Evolutionary conservation across 2,113 vertebrate species (phyloP).

Genomic region (Colistium nudipinnis): DNA sequence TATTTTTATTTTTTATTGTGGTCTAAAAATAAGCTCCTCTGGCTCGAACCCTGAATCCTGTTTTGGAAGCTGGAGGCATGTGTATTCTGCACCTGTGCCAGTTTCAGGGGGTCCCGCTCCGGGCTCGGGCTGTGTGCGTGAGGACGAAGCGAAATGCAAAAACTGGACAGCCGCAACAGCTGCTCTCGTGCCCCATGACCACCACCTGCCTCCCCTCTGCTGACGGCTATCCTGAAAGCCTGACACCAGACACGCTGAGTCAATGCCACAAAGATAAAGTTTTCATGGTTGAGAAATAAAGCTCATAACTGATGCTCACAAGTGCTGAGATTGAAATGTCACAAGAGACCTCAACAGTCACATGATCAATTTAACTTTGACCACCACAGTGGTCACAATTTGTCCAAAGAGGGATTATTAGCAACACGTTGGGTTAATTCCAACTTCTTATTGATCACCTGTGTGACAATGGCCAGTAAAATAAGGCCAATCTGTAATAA

Average conservation of each 20-base stretch:
- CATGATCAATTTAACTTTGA: too few species aligned
- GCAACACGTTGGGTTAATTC: too few species aligned
- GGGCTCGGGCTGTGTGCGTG: conserved; percentile 5
- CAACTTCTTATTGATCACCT: not conserved
- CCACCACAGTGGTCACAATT: too few species aligned
- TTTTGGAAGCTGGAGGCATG: conserved; percentile 10
- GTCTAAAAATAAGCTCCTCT: not conserved
- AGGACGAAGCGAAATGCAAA: conserved; percentile 44
- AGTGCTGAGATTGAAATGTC: too few species aligned
- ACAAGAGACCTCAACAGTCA: too few species aligned
- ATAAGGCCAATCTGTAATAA: too few species aligned
- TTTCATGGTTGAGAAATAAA: too few species aligned
- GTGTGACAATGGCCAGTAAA: not conserved
- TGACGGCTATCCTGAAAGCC: conserved; percentile 8
- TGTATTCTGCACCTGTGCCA: conserved; percentile 51
- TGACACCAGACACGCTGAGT: not conserved
- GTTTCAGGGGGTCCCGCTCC: conserved; percentile 26
- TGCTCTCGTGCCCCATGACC: conserved; percentile 46
- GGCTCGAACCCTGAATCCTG: not conserved
- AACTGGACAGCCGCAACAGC: conserved; percentile 58
- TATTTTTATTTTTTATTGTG: not conserved
- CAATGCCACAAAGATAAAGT: too few species aligned
- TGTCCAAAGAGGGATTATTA: too few species aligned
- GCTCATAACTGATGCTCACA: too few species aligned
- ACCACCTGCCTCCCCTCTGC: too few species aligned